Conservation (phyloP, 1,140 invertebrate genomes). For the Pentalonia nigronervosa region DNA sequence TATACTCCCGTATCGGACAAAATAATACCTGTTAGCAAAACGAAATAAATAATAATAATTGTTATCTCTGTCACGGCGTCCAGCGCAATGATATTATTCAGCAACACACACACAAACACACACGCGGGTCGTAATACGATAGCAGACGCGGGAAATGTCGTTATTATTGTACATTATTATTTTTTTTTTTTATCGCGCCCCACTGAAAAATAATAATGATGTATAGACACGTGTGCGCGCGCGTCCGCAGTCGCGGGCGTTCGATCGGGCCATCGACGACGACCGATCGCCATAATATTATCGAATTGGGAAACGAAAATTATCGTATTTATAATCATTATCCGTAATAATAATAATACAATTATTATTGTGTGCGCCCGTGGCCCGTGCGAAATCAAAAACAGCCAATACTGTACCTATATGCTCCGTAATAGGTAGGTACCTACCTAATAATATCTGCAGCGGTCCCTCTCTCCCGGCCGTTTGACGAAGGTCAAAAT, state of each 20-base stretch:
- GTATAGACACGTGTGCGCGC: background rate
- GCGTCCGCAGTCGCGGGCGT: background rate
- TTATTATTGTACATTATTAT: background rate
- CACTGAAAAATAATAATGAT: background rate
- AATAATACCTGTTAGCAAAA: no score
- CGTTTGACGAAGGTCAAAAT: conserved; percentile 42
- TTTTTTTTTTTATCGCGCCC: conserved; percentile 4
- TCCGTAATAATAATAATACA: background rate
- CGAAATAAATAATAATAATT: background rate
- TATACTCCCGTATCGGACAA: no score
- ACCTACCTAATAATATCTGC: background rate
- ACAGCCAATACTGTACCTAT: background rate
- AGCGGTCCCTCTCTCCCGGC: conserved; percentile 36
- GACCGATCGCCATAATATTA: no score
- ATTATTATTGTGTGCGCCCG: background rate
- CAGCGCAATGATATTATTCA: background rate
- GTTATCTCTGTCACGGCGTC: background rate
- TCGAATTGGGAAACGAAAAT: background rate
- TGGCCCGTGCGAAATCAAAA: background rate
- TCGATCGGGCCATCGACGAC: background rate
- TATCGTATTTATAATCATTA: no score
- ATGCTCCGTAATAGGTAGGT: no score
- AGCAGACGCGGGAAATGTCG: background rate
- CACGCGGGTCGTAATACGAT: background rate
- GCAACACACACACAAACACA: no score